These are phyloP conservation scores for Onychorhynchus coronatus DNA, from an alignment of 2,113 vertebrate species.

Conservation along the genomic window DNA sequence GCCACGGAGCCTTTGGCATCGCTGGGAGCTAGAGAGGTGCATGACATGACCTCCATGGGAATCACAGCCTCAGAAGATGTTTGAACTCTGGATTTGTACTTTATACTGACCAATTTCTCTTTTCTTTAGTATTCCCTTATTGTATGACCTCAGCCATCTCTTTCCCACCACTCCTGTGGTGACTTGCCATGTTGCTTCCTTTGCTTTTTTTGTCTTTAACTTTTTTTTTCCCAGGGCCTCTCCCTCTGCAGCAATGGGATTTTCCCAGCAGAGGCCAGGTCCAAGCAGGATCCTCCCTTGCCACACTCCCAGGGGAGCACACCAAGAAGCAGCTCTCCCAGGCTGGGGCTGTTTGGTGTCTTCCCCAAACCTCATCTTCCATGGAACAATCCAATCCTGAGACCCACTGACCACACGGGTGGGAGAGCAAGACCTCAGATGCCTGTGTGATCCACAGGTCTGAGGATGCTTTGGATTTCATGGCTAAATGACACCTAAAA, in stretches of 20 bases:
- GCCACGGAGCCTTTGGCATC: not conserved
- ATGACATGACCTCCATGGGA: not conserved
- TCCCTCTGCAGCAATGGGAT: not conserved
- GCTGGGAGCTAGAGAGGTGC: not conserved
- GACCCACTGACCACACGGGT: not conserved
- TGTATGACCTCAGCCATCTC: not conserved
- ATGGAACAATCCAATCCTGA: not conserved
- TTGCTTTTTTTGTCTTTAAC: not conserved
- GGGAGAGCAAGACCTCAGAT: not conserved
- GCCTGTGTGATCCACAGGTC: not conserved
- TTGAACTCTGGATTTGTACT: not conserved
- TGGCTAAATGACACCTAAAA: accelerated
- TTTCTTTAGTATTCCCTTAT: not conserved
- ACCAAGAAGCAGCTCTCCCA: not conserved
- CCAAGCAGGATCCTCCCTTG: not conserved
- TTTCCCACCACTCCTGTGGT: accelerated
- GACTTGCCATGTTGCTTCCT: accelerated
- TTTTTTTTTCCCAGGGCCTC: not conserved
- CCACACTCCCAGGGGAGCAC: accelerated
- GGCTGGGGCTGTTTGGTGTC: not conserved
- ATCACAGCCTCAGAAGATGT: not conserved
- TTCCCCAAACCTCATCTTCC: not conserved
- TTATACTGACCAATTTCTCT: not conserved
- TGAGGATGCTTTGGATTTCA: not conserved
- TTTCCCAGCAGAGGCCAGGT: not conserved